phyloP scores from a whole-genome alignment of 2,888 invertebrate genomes.

The Catocala fraxini region DNA sequence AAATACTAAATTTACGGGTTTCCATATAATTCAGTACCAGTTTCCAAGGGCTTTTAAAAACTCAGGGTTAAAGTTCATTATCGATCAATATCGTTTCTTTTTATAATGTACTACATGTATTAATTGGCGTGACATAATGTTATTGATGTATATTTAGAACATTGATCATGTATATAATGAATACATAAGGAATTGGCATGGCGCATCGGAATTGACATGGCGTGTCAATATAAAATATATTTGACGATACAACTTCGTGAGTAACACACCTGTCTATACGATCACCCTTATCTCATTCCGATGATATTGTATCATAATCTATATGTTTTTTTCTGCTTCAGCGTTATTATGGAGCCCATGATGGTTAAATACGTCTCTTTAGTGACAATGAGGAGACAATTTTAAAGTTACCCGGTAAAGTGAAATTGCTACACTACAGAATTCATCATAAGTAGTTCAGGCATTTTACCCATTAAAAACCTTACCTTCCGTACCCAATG shows the following conservation, averaged over 20 bases:
- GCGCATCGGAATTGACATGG: constrained; percentile 9
- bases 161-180: constrained; percentile 37
- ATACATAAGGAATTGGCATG: constrained; percentile 23
- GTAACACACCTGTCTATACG: constrained; percentile 3
- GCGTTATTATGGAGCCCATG: too few species aligned
- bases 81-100: constrained; percentile 31
- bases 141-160: constrained; percentile 45
- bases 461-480: too few species aligned
- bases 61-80: constrained; percentile 19
- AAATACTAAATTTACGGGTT: neutral
- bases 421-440: too few species aligned
- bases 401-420: too few species aligned
- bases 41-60: constrained; percentile 10
- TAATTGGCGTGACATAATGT: constrained; percentile 36
- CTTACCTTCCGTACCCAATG: too few species aligned
- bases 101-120: constrained; percentile 18
- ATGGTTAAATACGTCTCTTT: too few species aligned
- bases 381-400: too few species aligned
- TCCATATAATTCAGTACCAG: neutral
- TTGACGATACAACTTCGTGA: constrained; percentile 6
- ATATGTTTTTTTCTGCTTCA: too few species aligned
- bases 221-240: constrained; percentile 19
- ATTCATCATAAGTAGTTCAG: too few species aligned
- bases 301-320: too few species aligned
- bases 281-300: neutral